Conservation (phyloP, 2,888 invertebrate species). For the Poecilobothrus nobilitatus region DNA sequence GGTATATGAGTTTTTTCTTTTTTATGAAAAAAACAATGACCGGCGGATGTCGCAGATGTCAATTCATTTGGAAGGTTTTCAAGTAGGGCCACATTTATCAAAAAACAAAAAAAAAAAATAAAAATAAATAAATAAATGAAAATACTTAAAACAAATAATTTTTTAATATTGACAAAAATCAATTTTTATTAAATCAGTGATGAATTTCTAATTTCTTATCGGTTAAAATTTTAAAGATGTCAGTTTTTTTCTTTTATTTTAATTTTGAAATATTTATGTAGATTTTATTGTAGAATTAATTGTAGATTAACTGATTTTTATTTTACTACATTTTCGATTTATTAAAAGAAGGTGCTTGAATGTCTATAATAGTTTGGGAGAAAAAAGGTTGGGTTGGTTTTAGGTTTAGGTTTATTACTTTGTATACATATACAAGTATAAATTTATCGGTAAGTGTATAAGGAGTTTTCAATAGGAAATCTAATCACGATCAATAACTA, state of each 20-base stretch:
- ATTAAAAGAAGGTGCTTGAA: background rate
- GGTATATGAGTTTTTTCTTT: background rate
- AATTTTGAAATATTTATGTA: no score
- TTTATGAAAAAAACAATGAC: background rate
- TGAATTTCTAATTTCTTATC: background rate
- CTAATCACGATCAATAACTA: background rate
- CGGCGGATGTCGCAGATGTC: slow-evolving; percentile 6
- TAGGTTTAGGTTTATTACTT: background rate
- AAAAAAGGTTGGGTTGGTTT: background rate
- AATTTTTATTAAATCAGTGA: background rate
- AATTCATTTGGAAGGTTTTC: background rate
- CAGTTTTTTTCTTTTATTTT: no score
- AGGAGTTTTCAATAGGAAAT: background rate
- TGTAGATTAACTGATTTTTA: background rate
- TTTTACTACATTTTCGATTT: background rate
- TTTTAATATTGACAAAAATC: background rate
- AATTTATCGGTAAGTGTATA: background rate
- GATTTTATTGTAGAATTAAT: no score
- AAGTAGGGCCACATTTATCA: background rate
- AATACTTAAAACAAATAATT: no score
- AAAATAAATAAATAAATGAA: no score
- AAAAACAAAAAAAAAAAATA: background rate
- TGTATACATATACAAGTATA: background rate
- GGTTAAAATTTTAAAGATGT: background rate
- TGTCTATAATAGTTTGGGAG: background rate